Percentiles rank a stretch among this genome's conserved stretches.
These are phyloP conservation scores for Pluvianellus socialis DNA, from an alignment of 2,113 vertebrate genomes.

Conservation along the genomic window DNA sequence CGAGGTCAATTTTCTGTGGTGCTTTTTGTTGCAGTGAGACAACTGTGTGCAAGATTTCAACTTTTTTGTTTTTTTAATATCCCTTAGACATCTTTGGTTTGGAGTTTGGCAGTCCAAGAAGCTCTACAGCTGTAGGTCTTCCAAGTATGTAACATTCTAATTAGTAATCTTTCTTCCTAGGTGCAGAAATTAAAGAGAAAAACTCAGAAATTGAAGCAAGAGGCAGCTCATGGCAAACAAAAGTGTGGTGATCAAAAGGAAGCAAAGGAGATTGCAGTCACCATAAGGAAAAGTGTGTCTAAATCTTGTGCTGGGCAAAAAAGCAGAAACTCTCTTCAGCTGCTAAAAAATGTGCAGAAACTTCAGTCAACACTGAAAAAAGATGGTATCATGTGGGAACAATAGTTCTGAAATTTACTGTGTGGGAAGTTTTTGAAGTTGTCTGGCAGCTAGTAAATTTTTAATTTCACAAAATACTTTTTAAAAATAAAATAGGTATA, in stretches of 20 bases:
- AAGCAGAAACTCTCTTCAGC: slow-evolving; percentile 69
- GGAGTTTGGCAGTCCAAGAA: not conserved
- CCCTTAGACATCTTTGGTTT: not conserved
- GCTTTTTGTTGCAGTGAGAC: not conserved
- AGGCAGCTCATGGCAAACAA: not conserved
- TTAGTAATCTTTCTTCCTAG: slow-evolving; percentile 63
- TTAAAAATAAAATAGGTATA: not conserved
- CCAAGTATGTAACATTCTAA: not conserved
- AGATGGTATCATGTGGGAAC: slow-evolving; percentile 83
- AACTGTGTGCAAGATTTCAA: not conserved
- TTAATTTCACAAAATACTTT: not conserved
- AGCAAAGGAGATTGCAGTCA: slow-evolving; percentile 50
- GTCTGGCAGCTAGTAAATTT: not conserved
- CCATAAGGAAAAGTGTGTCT: slow-evolving; percentile 40
- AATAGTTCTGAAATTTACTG: slow-evolving; percentile 46
- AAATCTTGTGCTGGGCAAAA: slow-evolving; percentile 59
- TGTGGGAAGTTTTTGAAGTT: not conserved
- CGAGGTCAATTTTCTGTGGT: not conserved
- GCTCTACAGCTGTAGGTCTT: not conserved
- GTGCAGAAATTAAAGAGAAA: slow-evolving; percentile 77
- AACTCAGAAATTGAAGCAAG: slow-evolving; percentile 63
- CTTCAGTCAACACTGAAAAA: slow-evolving; percentile 81
- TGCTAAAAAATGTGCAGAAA: slow-evolving; percentile 80
- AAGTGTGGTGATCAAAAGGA: slow-evolving; percentile 31
- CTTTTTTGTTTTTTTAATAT: not conserved